Evolutionary conservation across 2,797 vertebrate species (phyloP), one percentile per base, ranked within the genome.

Genomic region (Coreius guichenoti): DNA sequence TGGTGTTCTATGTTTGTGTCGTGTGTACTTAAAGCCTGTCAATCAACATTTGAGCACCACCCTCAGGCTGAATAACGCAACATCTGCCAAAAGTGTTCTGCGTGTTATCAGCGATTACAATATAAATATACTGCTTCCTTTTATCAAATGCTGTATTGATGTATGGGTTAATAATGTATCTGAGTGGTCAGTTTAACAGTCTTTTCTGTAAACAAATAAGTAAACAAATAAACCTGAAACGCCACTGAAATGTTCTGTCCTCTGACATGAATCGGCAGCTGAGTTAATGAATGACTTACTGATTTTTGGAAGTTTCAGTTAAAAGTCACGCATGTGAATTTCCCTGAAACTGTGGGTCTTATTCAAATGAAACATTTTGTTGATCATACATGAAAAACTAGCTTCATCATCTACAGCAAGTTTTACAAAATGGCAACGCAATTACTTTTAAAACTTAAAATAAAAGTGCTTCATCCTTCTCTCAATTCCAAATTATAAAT

Each of bases 281-380:
- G 14, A 78, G 74, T 70, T 77, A 69, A 84, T 84, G 3, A 84
- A 39, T 78, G 11, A 78, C 14, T 8, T 29, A 83, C 43, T 54
- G 72, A 76, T 43, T 83, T 83, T 54, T n/a, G 8, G 31, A 76
- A 51, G 58, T 83, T 75, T 76, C 29, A 36, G 47, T 39, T 51
- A 74, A 23, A 73, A 17, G 70, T 83, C 43, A 63, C 5, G 0
- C 0, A 14, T 36, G 21, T 65, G 14, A 7, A 43, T 83, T 65
- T 76, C 13, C 21, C 19, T 4, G 11, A 70, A 70, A 54, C 47
- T 58, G 8, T 58, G 21, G 3, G 39, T 21, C 69, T 11, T 39
- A 58, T 77, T 39, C 54, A 54, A 9, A 54, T 26, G 3, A 69
- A 69, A n/a, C 1, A 4, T 29, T 43, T 26, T 39, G 29, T 51